Conservation (phyloP, 2,797 vertebrate species). For the Etheostoma perlongum region DNA sequence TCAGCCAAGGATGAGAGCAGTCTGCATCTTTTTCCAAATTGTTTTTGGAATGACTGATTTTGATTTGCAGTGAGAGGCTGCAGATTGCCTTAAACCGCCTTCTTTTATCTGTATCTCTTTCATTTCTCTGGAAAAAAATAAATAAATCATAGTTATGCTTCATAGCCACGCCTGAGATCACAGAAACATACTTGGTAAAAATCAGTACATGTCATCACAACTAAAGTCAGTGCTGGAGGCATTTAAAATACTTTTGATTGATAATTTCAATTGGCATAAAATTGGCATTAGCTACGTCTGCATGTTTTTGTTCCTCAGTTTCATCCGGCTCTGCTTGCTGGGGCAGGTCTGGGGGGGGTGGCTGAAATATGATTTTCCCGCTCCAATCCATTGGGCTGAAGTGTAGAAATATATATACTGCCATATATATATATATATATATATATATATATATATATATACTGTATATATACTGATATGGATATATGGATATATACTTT, state of each 20-base stretch:
- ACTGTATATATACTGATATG: too few relatives aligned
- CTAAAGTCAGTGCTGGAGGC: neutral
- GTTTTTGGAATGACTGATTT: conserved; percentile 22
- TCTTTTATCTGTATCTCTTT: conserved; percentile 58
- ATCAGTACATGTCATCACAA: neutral
- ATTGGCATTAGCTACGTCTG: neutral
- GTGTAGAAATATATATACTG: too few relatives aligned
- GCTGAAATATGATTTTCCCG: too few relatives aligned
- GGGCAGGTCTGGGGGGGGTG: too few relatives aligned
- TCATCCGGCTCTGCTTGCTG: conserved; percentile 1
- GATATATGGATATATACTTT: too few relatives aligned
- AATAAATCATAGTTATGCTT: conserved; percentile 32
- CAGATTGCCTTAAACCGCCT: conserved; percentile 32
- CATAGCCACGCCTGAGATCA: too few relatives aligned
- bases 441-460: too few relatives aligned
- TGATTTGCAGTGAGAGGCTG: conserved; percentile 27
- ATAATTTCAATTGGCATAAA: conserved; percentile 12
- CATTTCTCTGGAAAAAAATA: conserved; percentile 37
- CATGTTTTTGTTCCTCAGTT: conserved; percentile 2
- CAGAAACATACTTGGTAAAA: conserved; percentile 11
- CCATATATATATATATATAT: too few relatives aligned
- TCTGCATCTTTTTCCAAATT: conserved; percentile 21
- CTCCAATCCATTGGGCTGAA: too few relatives aligned
- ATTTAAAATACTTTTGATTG: conserved; percentile 20
- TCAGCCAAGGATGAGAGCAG: conserved; percentile 39